Conservation (phyloP, 2,113 vertebrate species). For the Ahaetulla prasina region DNA sequence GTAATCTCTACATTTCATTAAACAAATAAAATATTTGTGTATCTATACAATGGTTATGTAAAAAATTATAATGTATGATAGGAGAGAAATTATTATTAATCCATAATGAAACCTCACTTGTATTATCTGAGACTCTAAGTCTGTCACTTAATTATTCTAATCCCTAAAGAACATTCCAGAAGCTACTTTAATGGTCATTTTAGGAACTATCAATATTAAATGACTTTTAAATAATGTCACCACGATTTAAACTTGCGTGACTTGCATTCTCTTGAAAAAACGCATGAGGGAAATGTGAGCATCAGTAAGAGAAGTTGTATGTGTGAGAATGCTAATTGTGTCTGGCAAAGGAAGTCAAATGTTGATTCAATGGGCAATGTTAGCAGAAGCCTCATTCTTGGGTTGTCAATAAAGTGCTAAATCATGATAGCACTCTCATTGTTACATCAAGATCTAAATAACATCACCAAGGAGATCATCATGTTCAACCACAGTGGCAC, state of each 20-base stretch:
- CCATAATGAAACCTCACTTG: neutral
- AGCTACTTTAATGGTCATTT: rapidly evolving
- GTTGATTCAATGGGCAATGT: slow-evolving; percentile 9
- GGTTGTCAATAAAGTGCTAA: neutral
- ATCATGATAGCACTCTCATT: slow-evolving; percentile 5
- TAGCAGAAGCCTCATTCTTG: neutral
- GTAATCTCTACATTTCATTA: neutral
- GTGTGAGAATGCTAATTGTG: neutral
- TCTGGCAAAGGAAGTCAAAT: neutral
- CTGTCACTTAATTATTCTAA: neutral
- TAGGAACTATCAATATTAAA: neutral
- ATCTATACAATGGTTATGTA: neutral
- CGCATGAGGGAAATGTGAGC: neutral
- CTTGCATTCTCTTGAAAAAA: neutral
- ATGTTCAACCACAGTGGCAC: neutral
- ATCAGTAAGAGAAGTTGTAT: neutral
- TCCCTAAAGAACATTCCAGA: neutral
- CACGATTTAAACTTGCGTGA: no score
- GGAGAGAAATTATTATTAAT: neutral
- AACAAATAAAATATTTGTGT: neutral
- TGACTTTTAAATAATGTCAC: neutral
- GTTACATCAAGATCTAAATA: neutral
- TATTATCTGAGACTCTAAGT: neutral
- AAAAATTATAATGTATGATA: neutral
- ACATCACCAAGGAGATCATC: slow-evolving; percentile 17